Base-by-base conservation (phyloP, 2,113 vertebrate genomes). In the Brachionichthys hirsutus region DNA sequence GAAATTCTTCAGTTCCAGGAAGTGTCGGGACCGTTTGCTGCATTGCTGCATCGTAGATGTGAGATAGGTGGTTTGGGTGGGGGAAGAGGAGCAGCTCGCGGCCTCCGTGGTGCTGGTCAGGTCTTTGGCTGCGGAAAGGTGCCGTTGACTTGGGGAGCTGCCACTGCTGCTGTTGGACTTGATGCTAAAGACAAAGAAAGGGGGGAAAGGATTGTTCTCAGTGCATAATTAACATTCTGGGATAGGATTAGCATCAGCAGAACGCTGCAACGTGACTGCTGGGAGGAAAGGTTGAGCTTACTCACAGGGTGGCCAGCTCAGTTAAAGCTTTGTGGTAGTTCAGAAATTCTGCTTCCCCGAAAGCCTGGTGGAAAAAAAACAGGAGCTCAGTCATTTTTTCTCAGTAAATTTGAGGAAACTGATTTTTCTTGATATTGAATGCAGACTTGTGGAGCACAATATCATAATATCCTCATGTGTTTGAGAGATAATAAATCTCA, bases 1-100 rank as follows among this genome's bases (percentile, higher is more conserved):
- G 73, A 99, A 98, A 88, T 93, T 98, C 88, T 99, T 99, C 66
- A 98, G 89, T 84, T 98, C 97, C 47, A 98, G 88, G 74, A 99
- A 95, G 86, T 98, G 92, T 68, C 97, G 95, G 84, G 95, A 91
- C 63, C 94, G 92, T 87, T 97, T 98, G 90, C 92, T 98, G 85
- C 94, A 94, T 90, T 96, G 95, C 79, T 83, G 93, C 46, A 92
- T 90, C 42, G 93, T 90, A 4, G 79, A 78, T 12, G 94, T 94
- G 78, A 98, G 92, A 89, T 96, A 95, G 57, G 94, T 95, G 78
- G 94, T 94, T 73, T 98, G 95, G 83, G 95, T 95, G 76, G 94
- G 94, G 38, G 91, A 90, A 16, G 90, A 75, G 13, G 85, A 77
- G 20, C 89, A 63, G 38, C 80, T 78, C 0, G 70, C 40, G 0